phyloP scores from a whole-genome alignment of 2,113 vertebrate genomes.

The Indicator indicator region DNA sequence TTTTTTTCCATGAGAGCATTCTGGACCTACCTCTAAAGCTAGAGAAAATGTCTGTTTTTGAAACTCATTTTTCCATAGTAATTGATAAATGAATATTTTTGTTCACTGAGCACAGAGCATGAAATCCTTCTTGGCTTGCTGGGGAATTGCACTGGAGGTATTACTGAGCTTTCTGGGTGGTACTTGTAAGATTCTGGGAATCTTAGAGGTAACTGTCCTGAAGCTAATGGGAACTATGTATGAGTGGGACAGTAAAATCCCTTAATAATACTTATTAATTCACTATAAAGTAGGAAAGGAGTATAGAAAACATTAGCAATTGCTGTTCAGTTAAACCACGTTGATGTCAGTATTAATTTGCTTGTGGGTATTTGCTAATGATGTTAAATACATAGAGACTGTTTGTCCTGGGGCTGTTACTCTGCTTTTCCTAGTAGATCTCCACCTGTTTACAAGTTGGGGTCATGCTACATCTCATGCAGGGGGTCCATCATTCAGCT shows the following conservation, averaged over 20 bases:
- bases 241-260: background rate
- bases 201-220: background rate
- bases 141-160: background rate
- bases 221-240: background rate
- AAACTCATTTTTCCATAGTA: background rate
- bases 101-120: background rate
- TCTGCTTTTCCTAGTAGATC: background rate
- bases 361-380: background rate
- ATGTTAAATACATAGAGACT: fast-evolving
- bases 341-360: background rate
- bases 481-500: fast-evolving
- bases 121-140: background rate
- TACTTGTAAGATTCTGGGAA: no score
- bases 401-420: background rate
- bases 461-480: fast-evolving
- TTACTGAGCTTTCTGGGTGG: background rate
- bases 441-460: background rate
- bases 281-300: background rate
- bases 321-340: background rate
- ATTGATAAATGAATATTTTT: background rate
- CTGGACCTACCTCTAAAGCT: background rate
- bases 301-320: background rate
- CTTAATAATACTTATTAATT: background rate
- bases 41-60: background rate
- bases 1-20: background rate